Evolutionary conservation across 2,888 invertebrate genomes (phyloP).

Genomic region (Platypus cylindrus): DNA sequence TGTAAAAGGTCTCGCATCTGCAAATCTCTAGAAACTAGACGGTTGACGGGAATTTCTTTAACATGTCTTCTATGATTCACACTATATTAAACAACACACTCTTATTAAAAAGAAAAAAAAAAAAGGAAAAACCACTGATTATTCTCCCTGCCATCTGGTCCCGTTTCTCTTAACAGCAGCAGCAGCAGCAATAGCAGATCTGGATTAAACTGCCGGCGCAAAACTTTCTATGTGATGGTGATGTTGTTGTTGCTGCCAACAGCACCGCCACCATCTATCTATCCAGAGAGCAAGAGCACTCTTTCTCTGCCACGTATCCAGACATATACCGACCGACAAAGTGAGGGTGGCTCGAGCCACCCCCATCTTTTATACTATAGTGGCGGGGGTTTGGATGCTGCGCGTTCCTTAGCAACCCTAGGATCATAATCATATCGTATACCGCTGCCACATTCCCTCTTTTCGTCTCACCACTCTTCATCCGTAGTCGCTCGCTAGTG

Average conservation of each 20-base stretch:
- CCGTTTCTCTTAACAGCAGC: too few species aligned
- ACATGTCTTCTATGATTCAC: too few species aligned
- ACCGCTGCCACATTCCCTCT: slow-evolving; percentile 17
- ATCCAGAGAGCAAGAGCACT: slow-evolving; percentile 16
- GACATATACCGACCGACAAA: slow-evolving; percentile 25
- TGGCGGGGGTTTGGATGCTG: slow-evolving; percentile 33
- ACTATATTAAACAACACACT: too few species aligned
- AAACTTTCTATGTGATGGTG: slow-evolving; percentile 9
- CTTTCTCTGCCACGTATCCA: too few species aligned
- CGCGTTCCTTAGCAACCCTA: slow-evolving; percentile 34
- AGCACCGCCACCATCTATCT: slow-evolving; percentile 7
- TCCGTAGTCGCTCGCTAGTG: too few species aligned
- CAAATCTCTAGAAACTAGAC: too few species aligned
- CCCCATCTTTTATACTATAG: slow-evolving; percentile 29
- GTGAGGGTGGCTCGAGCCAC: slow-evolving; percentile 29
- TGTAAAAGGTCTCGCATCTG: too few species aligned
- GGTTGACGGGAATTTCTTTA: too few species aligned
- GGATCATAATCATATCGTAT: slow-evolving; percentile 38
- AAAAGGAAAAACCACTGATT: too few species aligned
- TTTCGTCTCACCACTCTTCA: slow-evolving; percentile 17
- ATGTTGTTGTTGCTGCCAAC: slow-evolving; percentile 4
- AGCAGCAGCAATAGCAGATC: slow-evolving; percentile 5
- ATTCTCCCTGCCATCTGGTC: too few species aligned
- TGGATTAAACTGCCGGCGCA: slow-evolving; percentile 5
- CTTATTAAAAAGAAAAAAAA: too few species aligned